Evolutionary conservation across 2,888 invertebrate genomes (phyloP), one percentile per base, ranked within the genome.

Genomic region (Itoplectis maculator): DNA sequence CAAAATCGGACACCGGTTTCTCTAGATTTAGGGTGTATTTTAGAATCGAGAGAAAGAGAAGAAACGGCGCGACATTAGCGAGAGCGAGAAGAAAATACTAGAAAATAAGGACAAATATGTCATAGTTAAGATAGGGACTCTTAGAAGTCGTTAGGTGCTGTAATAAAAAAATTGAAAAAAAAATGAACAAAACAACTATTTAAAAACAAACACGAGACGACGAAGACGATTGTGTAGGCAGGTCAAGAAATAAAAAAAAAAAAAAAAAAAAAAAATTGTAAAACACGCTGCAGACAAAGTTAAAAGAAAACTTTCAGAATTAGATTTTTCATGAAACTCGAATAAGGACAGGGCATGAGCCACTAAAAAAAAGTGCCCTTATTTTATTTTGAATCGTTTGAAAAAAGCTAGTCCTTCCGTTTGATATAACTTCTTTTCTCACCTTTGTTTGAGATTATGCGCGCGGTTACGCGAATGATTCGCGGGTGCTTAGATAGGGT

Each of bases 301-400:
- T 81, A 94, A 94, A 89, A 86, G 47, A 47, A 47, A 94, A 94
- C 94, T 94, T 93, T 94, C 94, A 94, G 94, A 94, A 94, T 94
- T 94, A 94, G 93, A 94, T 94, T 95, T 95, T 95, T 95, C 94
- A 94, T 89, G 89, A 91, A 87, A 89, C 88, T 91, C 87, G 89
- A 89, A 90, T 89, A 91, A 91, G 88, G 88, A 87, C 89, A 90
- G 92, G 91, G 91, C 91, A 91, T 91, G 88, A 88, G 91, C 91
- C 91, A 91, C 88, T 91, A 88, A 91, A 91, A 91, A 91, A 83
- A 82, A 92, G 92, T 92, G 92, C 92, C 91, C 92, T 92, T 91
- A 92, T 90, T 92, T 92, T 91, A 91, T 92, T 91, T 91, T 92
- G 88, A 89, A 90, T 91, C 89, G 89, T 91, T 91, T 91, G 84